Evolutionary conservation across 64 coral and sea anemone species (phyloP).

Genomic region (Pocillopora verrucosa): DNA sequence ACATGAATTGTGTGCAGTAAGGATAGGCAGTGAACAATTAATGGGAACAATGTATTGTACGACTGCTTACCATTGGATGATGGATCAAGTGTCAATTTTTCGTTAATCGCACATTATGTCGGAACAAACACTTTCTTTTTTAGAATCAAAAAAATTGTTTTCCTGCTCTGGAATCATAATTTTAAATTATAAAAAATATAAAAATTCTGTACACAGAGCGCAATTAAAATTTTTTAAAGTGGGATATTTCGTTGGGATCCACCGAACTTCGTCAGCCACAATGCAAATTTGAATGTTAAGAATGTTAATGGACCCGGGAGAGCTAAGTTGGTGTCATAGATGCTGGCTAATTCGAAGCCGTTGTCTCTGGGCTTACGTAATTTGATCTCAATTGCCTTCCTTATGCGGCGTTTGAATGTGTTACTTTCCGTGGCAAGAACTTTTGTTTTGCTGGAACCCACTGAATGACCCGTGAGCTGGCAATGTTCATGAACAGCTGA

Average conservation of each 20-base stretch:
- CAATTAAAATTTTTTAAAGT: not conserved
- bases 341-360: not conserved
- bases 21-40: too few relatives aligned
- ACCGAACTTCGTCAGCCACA: not conserved
- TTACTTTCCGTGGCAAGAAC: too few relatives aligned
- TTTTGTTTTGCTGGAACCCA: not conserved
- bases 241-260: not conserved
- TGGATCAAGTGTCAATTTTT: too few relatives aligned
- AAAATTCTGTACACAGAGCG: not conserved
- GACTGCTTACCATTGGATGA: too few relatives aligned
- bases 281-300: not conserved
- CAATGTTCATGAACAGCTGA: constrained; percentile 43
- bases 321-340: not conserved
- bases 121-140: not conserved
- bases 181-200: not conserved
- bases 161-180: not conserved
- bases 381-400: too few relatives aligned
- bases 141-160: not conserved
- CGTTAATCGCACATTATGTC: too few relatives aligned
- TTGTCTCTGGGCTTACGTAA: too few relatives aligned
- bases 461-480: not conserved
- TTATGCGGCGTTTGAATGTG: too few relatives aligned
- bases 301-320: not conserved
- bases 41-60: too few relatives aligned
- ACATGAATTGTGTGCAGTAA: too few relatives aligned